Conservation (phyloP, 1,140 invertebrate species). For the Drosophila bocqueti region DNA sequence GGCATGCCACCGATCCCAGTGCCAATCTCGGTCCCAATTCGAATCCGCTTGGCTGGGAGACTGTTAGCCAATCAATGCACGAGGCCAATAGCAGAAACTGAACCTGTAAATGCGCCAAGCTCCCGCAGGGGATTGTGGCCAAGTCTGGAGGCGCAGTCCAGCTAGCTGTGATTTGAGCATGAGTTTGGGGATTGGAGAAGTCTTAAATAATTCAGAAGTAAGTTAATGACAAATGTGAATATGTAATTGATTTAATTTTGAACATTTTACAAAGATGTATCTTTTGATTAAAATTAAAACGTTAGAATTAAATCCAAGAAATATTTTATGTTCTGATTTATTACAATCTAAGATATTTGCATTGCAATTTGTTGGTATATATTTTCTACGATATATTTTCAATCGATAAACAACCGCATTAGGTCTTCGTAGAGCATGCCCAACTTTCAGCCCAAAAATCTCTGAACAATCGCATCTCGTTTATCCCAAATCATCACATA, state of each 20-base stretch:
- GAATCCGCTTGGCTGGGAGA: slow-evolving; percentile 41
- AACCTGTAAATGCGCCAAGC: slow-evolving; percentile 58
- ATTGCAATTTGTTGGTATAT: no score
- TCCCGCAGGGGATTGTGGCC: slow-evolving; percentile 8
- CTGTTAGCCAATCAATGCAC: slow-evolving; percentile 22
- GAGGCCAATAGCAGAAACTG: slow-evolving; percentile 55
- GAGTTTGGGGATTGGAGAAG: no score
- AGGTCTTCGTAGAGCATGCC: not conserved
- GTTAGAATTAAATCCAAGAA: no score
- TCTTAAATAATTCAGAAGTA: no score
- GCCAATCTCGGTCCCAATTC: slow-evolving; percentile 5
- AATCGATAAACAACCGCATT: no score
- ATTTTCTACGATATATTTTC: no score
- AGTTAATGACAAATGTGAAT: no score
- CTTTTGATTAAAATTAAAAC: no score
- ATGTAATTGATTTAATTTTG: no score
- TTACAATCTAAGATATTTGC: no score
- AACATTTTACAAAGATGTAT: no score
- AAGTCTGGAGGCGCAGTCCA: not conserved
- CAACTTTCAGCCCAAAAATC: not conserved
- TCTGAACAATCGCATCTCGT: slow-evolving; percentile 12
- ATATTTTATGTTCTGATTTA: no score
- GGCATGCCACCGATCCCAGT: slow-evolving; percentile 23
- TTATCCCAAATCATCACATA: slow-evolving; percentile 15
- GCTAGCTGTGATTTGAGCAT: not conserved